Evolutionary conservation across 2,888 invertebrate genomes (phyloP), one percentile per base, ranked within the genome.

Genomic region (Nudaria mundana): DNA sequence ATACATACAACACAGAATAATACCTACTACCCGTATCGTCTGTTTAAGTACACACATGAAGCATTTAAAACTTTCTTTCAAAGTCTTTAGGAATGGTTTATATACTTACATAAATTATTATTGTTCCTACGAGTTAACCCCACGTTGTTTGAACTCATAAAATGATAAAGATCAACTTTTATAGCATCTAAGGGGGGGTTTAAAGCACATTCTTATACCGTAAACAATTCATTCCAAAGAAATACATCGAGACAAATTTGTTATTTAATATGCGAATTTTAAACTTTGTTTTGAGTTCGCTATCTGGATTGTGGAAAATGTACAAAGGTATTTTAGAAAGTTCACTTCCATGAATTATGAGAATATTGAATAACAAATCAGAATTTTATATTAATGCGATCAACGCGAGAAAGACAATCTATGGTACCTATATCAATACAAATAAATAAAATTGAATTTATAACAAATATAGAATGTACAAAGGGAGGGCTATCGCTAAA

Each of bases 141-240:
- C 60, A 60, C 67, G 69, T n/a, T n/a, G 64, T 65, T 67, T 69
- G 60, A 76, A 72, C 72, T 67, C 69, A 75, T 78, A 80, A 81
- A 81, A 69, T 71, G 80, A 81, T 81, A 80, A 81, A 76, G 76
- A 78, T 81, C 80, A 77, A 75, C 73, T 76, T 79, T 75, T 75
- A 76, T 72, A 71, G 73, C 73, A 66, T 62, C 54, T 61, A 56
- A 63, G 60, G 49, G 48, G 56, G 64, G 59, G 63, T 56, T 51
- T 52, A 52, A 54, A 43, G 51, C 54, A 54, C 52, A 43, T 59
- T 54, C 57, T 66, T 60, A 56, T 60, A 52, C 63, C 52, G 63
- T 52, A 59, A 68, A 59, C 2, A 66, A 66, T 53, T 66, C 52
- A 59, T 66, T 65, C 45, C 41, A 37, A 51, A 49, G 49, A 56